phyloP scores from a whole-genome alignment of 2,888 invertebrate species.

The Cataglyphis altisquamis region DNA sequence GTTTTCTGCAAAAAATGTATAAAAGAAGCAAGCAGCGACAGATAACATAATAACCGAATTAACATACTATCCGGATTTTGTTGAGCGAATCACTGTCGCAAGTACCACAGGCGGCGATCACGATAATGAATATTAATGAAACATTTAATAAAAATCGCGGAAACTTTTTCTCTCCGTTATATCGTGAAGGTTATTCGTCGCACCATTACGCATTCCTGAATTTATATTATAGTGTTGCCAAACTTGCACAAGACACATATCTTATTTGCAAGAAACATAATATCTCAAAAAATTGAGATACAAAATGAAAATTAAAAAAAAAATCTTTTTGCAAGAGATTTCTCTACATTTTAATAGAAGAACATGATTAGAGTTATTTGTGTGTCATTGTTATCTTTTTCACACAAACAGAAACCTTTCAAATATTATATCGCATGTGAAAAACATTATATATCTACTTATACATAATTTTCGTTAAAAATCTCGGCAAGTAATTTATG shows the following conservation, averaged over 20 bases:
- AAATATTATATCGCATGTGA: not conserved
- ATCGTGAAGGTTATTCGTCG: constrained; percentile 74
- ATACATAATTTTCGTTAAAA: not conserved
- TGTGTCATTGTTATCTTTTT: not conserved
- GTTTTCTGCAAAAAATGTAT: not conserved
- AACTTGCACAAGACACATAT: constrained; percentile 46
- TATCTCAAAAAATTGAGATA: not conserved
- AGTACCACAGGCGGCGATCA: not conserved
- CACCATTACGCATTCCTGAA: constrained; percentile 50
- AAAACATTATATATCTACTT: not conserved
- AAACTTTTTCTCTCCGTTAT: constrained; percentile 71
- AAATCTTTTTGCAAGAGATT: not conserved
- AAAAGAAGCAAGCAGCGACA: not conserved
- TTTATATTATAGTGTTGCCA: constrained; percentile 65
- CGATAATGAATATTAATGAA: constrained; percentile 21
- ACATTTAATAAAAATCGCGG: constrained; percentile 44
- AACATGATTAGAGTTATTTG: not conserved
- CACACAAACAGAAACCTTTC: not conserved
- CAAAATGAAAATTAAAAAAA: not conserved
- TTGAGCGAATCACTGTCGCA: constrained; percentile 2
- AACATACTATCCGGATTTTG: constrained; percentile 42
- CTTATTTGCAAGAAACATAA: constrained; percentile 41
- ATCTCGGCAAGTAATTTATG: not conserved
- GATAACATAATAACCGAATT: not conserved
- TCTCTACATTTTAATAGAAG: not conserved